Base-by-base conservation (phyloP, 2,888 invertebrate species). In the Latrodectus elegans region DNA sequence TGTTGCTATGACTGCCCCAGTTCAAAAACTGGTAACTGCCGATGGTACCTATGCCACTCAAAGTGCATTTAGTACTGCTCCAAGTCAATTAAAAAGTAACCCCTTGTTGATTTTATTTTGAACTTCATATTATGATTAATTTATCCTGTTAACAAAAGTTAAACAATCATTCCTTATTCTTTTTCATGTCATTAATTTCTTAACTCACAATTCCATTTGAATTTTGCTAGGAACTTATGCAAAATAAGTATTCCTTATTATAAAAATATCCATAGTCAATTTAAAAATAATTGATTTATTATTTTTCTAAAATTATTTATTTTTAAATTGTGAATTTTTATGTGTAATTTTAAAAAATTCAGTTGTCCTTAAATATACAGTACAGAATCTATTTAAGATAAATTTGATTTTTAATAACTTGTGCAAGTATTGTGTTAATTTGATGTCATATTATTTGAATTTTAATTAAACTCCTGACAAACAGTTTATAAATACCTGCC, bases 31-130 rank as follows among this genome's bases (percentile, higher is more conserved):
- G 88, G 98, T 99, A 68, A 99, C 99, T 72, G 99, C 99, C 60
- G 99, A 99, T 93, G 99, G 99, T 26, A 99, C 99, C 0, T 99
- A 99, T 92, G 99, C 99, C 51, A 96, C 98, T 6, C 99, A 99
- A 93, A 98, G 98, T 90, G 99, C 98, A 68, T 98, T 99, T 93
- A 98, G 96, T 91, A 94, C 96, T 6, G 91, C 91, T 3, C 89
- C 91, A 4, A 70, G 84, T 52, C 74, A 79, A 11, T 71, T 79
- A 17, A 89, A 89, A 71, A 88, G 89, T 85, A 89, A 65, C 10
- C 51, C 17, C 15, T 6, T 38, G 4, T n/a, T 38, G 14, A n/a
- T 88, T 89, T 17, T 64, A 17, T 9, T 74, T 74, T 52, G 12
- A 55, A 15, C 11, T 49, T 49, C 4, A 15, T 14, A 38, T 38